A percentile compares a stretch with the other conserved stretches of the same genome.
phyloP scores from a whole-genome alignment of 2,113 vertebrate species.

The Aspidoscelis tigris region DNA sequence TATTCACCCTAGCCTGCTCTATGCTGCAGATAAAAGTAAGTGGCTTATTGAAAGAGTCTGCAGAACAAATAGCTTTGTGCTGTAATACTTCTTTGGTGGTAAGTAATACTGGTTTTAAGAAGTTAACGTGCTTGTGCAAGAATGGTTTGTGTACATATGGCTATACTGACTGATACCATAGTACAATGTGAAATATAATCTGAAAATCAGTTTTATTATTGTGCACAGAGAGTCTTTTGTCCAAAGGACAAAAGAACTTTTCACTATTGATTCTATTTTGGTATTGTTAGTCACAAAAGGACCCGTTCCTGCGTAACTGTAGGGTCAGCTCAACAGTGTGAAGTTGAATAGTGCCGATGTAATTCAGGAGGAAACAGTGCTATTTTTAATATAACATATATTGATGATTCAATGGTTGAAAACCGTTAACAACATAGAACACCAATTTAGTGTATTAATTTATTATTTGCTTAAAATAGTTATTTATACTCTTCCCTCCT shows the following conservation, averaged over 20 bases:
- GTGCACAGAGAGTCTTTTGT: conserved; percentile 1
- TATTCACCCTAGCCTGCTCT: not conserved
- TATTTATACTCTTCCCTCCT: no score
- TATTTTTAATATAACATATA: not conserved
- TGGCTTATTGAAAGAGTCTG: not conserved
- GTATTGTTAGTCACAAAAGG: not conserved
- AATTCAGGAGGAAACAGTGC: not conserved
- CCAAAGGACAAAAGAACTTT: not conserved
- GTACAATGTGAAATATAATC: not conserved
- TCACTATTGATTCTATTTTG: not conserved
- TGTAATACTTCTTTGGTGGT: not conserved
- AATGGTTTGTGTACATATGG: not conserved
- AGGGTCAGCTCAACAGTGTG: not conserved
- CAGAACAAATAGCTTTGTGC: not conserved
- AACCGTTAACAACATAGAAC: no score
- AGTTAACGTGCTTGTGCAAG: not conserved
- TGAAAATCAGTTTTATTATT: not conserved
- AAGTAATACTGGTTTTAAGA: not conserved
- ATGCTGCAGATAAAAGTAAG: not conserved
- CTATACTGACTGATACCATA: not conserved
- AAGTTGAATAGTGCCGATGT: not conserved
- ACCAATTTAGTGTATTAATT: no score
- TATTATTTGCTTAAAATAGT: not conserved
- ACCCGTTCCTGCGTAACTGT: not conserved
- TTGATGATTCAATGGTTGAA: not conserved